These are phyloP conservation scores for Nemurella pictetii DNA, from an alignment of 2,888 invertebrate species.

Conservation along the genomic window DNA sequence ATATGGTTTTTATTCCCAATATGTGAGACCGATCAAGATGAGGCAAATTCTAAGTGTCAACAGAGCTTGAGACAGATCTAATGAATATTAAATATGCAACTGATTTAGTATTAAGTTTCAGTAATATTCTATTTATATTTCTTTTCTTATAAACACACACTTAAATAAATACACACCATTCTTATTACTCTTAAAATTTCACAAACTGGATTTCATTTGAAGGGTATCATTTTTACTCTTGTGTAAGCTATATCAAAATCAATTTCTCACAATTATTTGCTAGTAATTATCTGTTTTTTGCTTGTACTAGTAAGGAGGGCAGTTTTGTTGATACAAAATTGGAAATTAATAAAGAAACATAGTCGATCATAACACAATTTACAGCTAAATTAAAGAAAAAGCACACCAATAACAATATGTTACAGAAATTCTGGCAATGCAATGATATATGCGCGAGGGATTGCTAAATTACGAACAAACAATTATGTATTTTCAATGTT, in stretches of 20 bases:
- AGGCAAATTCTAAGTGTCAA: too few species aligned
- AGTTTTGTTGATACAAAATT: background rate
- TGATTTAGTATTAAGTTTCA: conserved; percentile 15
- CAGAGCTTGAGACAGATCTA: background rate
- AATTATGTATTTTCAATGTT: too few species aligned
- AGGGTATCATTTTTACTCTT: background rate
- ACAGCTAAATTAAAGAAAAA: background rate
- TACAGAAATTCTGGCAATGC: background rate
- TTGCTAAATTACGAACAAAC: background rate
- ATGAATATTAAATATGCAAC: conserved; percentile 3
- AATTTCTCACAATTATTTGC: background rate
- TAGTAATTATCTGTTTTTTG: background rate
- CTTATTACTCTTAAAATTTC: background rate
- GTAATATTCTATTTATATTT: conserved; percentile 30
- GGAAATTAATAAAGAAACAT: background rate
- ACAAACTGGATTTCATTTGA: background rate
- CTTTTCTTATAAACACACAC: conserved; percentile 39
- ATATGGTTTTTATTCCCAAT: too few species aligned
- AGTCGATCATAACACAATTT: background rate
- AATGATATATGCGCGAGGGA: too few species aligned
- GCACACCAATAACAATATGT: background rate
- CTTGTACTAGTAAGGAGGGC: background rate
- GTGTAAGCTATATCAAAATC: background rate
- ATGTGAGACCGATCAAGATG: too few species aligned
- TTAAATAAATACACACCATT: conserved; percentile 36